These are phyloP conservation scores for Macropis europaea DNA, from an alignment of 2,888 invertebrate species.

Conservation along the genomic window DNA sequence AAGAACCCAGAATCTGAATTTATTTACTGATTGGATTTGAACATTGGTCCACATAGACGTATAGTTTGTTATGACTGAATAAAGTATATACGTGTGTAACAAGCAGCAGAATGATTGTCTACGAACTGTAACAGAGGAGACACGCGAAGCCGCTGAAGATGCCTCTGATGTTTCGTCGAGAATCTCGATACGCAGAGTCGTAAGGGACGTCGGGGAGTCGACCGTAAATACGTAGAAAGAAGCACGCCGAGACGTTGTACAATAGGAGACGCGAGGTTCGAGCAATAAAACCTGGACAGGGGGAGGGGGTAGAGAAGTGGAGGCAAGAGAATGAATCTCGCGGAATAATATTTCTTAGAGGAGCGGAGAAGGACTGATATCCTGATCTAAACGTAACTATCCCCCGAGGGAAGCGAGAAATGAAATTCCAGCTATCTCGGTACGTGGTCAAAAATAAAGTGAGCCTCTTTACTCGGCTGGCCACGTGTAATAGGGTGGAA, in stretches of 20 bases:
- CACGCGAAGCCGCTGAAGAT: no score
- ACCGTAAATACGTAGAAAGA: no score
- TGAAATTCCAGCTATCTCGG: constrained; percentile 67
- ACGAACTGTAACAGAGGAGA: no score
- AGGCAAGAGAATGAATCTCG: constrained; percentile 46
- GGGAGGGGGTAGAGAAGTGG: constrained; percentile 2
- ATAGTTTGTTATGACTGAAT: no score
- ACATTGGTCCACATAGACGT: no score
- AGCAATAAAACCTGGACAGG: constrained; percentile 2
- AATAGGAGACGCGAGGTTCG: background rate
- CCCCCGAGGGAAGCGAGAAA: constrained; percentile 59
- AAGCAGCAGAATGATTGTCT: no score
- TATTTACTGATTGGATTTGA: no score
- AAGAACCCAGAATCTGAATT: no score
- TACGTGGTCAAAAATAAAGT: constrained; percentile 67
- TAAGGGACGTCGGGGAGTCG: no score
- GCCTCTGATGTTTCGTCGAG: no score
- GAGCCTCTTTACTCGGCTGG: constrained; percentile 56
- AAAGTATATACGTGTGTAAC: no score
- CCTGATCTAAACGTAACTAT: constrained; percentile 64
- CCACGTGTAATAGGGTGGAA: constrained; percentile 58
- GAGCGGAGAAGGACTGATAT: constrained; percentile 43
- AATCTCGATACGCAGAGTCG: no score
- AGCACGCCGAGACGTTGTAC: background rate
- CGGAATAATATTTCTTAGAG: constrained; percentile 58